Conservation (phyloP, 92 coral and sea anemone species). For the Phenganax marumi region DNA sequence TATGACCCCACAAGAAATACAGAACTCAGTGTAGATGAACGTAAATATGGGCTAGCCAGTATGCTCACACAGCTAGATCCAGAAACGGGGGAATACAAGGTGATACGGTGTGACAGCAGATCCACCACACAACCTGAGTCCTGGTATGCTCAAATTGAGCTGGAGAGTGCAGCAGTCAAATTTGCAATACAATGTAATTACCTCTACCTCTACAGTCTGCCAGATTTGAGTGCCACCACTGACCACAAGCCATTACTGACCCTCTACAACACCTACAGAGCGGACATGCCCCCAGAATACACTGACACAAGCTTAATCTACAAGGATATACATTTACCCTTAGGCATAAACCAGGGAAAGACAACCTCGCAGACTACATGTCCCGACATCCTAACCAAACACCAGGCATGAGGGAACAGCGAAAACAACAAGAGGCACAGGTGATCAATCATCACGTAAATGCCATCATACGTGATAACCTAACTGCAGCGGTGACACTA, state of each 20-base stretch:
- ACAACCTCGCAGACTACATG: conserved; percentile 52
- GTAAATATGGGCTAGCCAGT: conserved; percentile 18
- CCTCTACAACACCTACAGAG: conserved; percentile 10
- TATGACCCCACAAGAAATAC: conserved; percentile 13
- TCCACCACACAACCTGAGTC: conserved; percentile 32
- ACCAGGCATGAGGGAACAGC: background rate
- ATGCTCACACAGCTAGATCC: conserved; percentile 52
- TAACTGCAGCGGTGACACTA: background rate
- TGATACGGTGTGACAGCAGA: conserved; percentile 39
- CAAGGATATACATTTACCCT: conserved; percentile 45
- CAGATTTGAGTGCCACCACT: conserved; percentile 41
- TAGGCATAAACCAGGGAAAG: conserved; percentile 49
- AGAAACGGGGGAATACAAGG: conserved; percentile 25
- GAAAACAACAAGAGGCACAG: background rate
- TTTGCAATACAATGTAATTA: conserved; percentile 44
- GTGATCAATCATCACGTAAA: background rate
- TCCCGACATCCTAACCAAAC: conserved; percentile 43
- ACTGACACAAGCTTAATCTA: conserved; percentile 38
- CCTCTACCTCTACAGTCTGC: conserved; percentile 43
- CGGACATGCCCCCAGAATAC: conserved; percentile 25
- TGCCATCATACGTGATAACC: background rate
- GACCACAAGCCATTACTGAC: conserved; percentile 47
- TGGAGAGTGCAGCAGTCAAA: conserved; percentile 47
- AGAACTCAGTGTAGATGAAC: conserved; percentile 25
- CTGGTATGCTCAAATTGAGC: conserved; percentile 40